Base-by-base conservation (phyloP, 2,888 invertebrate genomes). In the Priocnemis perturbator region DNA sequence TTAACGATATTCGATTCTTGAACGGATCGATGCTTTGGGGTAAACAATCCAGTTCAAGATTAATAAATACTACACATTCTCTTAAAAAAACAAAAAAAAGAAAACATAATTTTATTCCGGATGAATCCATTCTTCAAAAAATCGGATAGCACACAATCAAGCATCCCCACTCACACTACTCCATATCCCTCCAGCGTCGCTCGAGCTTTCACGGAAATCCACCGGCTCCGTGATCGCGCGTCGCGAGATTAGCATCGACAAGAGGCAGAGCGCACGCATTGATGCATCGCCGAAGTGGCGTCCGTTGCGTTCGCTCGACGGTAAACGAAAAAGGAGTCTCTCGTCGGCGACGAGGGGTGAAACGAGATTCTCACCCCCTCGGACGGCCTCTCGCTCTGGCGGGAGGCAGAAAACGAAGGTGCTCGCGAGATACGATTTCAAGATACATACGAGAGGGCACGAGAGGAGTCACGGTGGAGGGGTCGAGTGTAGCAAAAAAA, bases 361-460 rank as follows among this genome's bases (percentile, higher is more conserved):
- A 57, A 67, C 48, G 60, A 58, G 53, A 61, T 55, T 68, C 64
- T 30, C 67, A 53, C 60, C 26, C 62, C 21, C 44, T n/a, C 44
- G 44, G 58, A 44, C 44, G 58, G 14, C 15, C 44, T 17, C 57
- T 17, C 57, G 37, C 19, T 3, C 47, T 50, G 59, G 19, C 52
- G 52, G 60, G 58, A 47, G 47, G n/a, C 11, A 48, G 23, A 26
- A 60, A 26, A 30, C 48, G 19, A 21, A 47, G 26, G 23, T 17
- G 61, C 26, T 62, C 48, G 66, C 44, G 45, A 20, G 11, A 50
- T 19, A 63, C 48, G 59, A 60, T 69, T 77, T 30, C 60, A 67
- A 62, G 66, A 17, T 57, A 17, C 19, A 50, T 17, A 20, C 50
- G 17, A 50, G 50, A 50, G 50, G 20, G 50, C 17, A 50, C 17